A percentile compares a stretch with the other conserved stretches of the same genome.
These are phyloP conservation scores for Phrynocephalus vlangalii DNA, from an alignment of 2,797 vertebrate species.

Conservation along the genomic window DNA sequence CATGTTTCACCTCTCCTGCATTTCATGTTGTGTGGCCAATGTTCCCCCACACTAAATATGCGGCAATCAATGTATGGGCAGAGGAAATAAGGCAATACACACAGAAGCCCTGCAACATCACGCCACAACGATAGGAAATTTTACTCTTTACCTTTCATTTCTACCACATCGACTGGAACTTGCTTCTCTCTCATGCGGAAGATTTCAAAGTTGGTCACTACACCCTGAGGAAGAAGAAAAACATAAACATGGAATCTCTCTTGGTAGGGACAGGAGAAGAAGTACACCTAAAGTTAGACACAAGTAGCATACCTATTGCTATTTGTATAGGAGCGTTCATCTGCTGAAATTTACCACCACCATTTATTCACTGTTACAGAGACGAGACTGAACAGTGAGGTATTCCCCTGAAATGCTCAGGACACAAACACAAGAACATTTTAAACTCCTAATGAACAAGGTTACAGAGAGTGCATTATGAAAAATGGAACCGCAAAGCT, in stretches of 20 bases:
- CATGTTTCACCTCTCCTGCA: neutral
- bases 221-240: conserved; percentile 83
- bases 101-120: neutral
- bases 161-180: conserved; percentile 97
- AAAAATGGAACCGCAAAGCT: neutral
- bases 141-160: conserved; percentile 91
- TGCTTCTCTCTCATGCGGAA: conserved; percentile 99
- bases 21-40: neutral
- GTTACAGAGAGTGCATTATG: neutral
- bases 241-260: conserved; percentile 18
- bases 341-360: neutral
- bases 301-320: conserved; percentile 14
- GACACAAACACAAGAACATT: neutral
- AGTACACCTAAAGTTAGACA: conserved; percentile 9
- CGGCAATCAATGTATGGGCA: neutral
- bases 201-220: conserved; percentile 99
- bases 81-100: no score
- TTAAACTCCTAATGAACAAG: neutral
- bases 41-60: no score
- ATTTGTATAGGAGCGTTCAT: neutral
- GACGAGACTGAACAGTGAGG: neutral
- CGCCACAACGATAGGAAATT: neutral
- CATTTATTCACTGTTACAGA: neutral
- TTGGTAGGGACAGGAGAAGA: neutral
- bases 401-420: neutral